A percentile compares a stretch with the other conserved stretches of the same genome.
These are phyloP conservation scores for Embidobia sp. DNA, from an alignment of 2,888 invertebrate genomes.

Conservation along the genomic window DNA sequence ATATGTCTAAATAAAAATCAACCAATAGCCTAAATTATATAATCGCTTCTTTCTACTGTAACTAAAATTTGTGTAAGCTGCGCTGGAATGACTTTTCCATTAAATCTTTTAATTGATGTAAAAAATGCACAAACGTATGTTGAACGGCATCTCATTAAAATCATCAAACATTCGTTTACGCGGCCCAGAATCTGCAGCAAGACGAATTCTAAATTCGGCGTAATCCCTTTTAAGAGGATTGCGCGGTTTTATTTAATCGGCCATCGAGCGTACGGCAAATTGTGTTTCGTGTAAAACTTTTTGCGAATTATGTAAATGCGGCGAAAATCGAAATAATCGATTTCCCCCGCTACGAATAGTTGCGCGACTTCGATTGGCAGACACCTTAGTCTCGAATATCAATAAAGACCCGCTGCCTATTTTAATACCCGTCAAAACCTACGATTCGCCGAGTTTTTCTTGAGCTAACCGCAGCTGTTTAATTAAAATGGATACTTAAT, in stretches of 20 bases:
- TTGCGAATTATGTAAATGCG: constrained; percentile 26
- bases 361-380: too few species aligned
- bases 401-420: too few species aligned
- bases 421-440: constrained; percentile 9
- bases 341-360: too few species aligned
- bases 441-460: neutral
- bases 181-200: constrained; percentile 12
- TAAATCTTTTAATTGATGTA: constrained; percentile 17
- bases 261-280: constrained; percentile 6
- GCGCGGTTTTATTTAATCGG: constrained; percentile 42
- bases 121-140: constrained; percentile 8
- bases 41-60: too few species aligned
- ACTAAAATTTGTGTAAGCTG: neutral
- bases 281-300: constrained; percentile 23
- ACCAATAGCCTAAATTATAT: too few species aligned
- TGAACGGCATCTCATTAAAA: constrained; percentile 18
- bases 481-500: constrained; percentile 4
- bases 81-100: too few species aligned
- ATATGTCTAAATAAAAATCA: too few species aligned
- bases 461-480: neutral
- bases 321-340: constrained; percentile 8
- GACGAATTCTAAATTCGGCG: constrained; percentile 18
- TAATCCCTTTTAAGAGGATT: constrained; percentile 49
- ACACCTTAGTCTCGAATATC: too few species aligned
- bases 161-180: constrained; percentile 33